Evolutionary conservation across 2,113 vertebrate genomes (phyloP).

Genomic region (Pygoscelis antarcticus): DNA sequence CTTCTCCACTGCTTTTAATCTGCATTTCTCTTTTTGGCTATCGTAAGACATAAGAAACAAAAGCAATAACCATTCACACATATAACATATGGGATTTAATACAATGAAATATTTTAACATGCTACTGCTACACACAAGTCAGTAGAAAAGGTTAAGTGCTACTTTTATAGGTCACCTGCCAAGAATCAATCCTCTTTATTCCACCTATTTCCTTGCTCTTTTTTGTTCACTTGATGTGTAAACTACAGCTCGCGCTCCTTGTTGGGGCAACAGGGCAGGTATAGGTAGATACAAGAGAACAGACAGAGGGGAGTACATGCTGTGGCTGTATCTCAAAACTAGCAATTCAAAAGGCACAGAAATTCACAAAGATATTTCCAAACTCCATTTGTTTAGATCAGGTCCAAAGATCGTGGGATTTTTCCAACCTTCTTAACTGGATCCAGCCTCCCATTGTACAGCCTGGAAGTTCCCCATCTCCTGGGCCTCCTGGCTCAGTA

Average conservation of each 20-base stretch:
- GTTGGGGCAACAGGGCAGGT: neutral
- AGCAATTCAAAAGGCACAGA: neutral
- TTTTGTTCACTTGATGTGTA: neutral
- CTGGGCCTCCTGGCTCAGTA: neutral
- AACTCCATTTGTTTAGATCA: neutral
- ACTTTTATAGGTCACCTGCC: neutral
- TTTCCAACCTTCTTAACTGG: neutral
- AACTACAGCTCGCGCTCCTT: neutral
- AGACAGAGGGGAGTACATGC: accelerated
- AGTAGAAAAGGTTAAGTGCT: neutral
- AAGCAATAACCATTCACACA: neutral
- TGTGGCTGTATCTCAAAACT: no score
- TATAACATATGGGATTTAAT: accelerated
- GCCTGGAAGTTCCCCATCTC: accelerated
- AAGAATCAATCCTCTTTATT: accelerated
- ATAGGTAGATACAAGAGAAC: neutral
- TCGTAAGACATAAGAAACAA: neutral
- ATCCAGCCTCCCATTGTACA: accelerated
- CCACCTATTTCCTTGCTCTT: neutral
- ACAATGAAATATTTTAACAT: accelerated
- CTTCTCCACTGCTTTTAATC: neutral
- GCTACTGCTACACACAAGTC: neutral
- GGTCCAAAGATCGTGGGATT: neutral
- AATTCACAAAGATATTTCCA: neutral
- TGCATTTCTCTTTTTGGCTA: no score